Percentiles rank a stretch among this genome's conserved stretches.
Conservation (phyloP, 2,797 vertebrate genomes). For the Eremophila alpestris region DNA sequence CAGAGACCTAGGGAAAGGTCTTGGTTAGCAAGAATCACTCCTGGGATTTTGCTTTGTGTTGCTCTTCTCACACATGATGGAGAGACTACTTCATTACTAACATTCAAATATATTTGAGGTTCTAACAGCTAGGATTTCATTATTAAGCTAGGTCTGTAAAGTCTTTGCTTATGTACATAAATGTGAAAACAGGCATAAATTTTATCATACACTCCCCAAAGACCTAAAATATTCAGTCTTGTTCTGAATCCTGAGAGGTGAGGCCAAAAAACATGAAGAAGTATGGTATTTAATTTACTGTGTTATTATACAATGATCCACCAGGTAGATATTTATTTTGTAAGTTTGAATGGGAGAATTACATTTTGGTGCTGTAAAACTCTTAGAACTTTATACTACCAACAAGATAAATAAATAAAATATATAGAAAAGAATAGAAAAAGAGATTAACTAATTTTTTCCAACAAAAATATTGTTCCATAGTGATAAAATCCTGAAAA, state of each 20-base stretch:
- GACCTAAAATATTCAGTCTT: background rate
- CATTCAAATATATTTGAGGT: background rate
- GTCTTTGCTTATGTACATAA: slow-evolving; percentile 35
- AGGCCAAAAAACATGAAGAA: slow-evolving; percentile 26
- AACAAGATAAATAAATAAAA: slow-evolving; percentile 22
- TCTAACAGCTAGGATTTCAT: slow-evolving; percentile 37
- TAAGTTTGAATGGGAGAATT: slow-evolving; percentile 48
- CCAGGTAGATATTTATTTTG: slow-evolving; percentile 32
- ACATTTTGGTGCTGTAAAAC: slow-evolving; percentile 32
- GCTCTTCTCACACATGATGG: background rate
- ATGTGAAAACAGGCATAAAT: slow-evolving; percentile 40
- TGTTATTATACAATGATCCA: slow-evolving; percentile 37
- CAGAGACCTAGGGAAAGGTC: background rate
- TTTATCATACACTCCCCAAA: slow-evolving; percentile 6
- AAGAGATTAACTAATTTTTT: background rate
- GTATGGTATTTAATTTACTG: slow-evolving; percentile 34
- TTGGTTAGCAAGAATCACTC: background rate
- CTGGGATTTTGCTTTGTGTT: slow-evolving; percentile 12
- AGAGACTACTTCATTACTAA: background rate
- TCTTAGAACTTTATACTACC: background rate
- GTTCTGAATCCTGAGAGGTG: slow-evolving; percentile 36
- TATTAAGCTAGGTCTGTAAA: slow-evolving; percentile 17
- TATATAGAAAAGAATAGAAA: background rate
- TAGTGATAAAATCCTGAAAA: background rate
- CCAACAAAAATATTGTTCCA: background rate